Evolutionary conservation across 2,797 vertebrate species (phyloP).

Genomic region (Crossoptilon crossoptilon): DNA sequence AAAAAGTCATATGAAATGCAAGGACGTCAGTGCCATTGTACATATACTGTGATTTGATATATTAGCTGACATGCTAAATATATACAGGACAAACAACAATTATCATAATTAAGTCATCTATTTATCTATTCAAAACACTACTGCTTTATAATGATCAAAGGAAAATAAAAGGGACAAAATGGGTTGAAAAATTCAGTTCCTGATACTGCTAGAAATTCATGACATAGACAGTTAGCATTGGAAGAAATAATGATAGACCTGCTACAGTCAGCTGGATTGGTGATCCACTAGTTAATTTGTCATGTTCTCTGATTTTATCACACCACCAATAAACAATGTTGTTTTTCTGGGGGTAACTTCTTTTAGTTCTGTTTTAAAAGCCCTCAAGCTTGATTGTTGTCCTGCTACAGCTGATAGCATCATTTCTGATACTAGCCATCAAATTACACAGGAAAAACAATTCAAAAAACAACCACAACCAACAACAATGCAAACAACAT

Average conservation of each 20-base stretch:
- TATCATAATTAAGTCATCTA: background rate
- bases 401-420: background rate
- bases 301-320: background rate
- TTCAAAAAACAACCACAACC: rapidly evolving
- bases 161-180: background rate
- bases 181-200: background rate
- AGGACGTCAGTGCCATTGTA: background rate
- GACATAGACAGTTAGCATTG: background rate
- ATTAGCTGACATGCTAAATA: background rate
- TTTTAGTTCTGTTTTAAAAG: background rate
- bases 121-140: background rate
- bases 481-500: background rate
- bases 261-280: background rate
- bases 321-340: background rate
- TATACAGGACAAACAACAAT: background rate
- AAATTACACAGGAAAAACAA: background rate
- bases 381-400: background rate
- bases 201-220: background rate
- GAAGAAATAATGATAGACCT: background rate
- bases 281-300: background rate
- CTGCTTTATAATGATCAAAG: background rate
- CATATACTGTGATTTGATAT: background rate
- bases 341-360: background rate
- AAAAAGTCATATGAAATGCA: background rate
- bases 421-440: background rate